Conservation (phyloP, 1,140 invertebrate genomes). For the Psilanteris sp. region DNA sequence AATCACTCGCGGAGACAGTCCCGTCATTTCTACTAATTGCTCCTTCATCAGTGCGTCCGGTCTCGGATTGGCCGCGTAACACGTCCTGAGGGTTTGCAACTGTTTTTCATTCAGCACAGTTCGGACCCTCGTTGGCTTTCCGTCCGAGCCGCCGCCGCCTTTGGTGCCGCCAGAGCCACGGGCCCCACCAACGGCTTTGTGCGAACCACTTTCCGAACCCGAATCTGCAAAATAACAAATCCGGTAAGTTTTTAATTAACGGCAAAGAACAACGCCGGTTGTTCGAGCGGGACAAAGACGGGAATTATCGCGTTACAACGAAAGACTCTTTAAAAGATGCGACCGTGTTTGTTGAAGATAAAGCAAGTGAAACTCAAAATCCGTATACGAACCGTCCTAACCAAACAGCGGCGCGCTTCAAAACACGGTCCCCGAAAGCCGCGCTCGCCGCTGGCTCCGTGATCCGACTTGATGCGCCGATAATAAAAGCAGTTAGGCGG, state of each 20-base stretch:
- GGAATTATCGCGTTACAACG: too few relatives aligned
- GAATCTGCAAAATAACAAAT: conserved; percentile 89
- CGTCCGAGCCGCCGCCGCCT: conserved; percentile 85
- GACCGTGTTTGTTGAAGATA: conserved; percentile 58
- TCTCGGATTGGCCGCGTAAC: conserved; percentile 97
- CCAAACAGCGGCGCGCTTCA: conserved; percentile 68
- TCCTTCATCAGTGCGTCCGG: conserved; percentile 99
- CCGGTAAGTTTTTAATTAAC: too few relatives aligned
- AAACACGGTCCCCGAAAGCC: conserved; percentile 35
- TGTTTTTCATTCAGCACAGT: conserved; percentile 99
- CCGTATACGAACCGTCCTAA: conserved; percentile 73
- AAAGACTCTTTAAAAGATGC: conserved; percentile 26
- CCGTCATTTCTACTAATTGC: conserved; percentile 99
- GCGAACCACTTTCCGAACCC: conserved; percentile 90
- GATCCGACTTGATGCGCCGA: conserved; percentile 45
- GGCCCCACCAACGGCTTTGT: conserved; percentile 84
- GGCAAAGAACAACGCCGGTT: too few relatives aligned
- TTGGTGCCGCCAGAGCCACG: conserved; percentile 80
- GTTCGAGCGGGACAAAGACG: too few relatives aligned
- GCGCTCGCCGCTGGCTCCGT: conserved; percentile 33
- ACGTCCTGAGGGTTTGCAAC: conserved; percentile 95
- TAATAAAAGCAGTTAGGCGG: conserved; percentile 41
- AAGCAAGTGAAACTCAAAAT: conserved; percentile 74
- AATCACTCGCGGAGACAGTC: conserved; percentile 96
- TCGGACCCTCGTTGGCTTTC: conserved; percentile 97